Base-by-base conservation (phyloP, 2,113 vertebrate genomes). In the Percina caprodes region DNA sequence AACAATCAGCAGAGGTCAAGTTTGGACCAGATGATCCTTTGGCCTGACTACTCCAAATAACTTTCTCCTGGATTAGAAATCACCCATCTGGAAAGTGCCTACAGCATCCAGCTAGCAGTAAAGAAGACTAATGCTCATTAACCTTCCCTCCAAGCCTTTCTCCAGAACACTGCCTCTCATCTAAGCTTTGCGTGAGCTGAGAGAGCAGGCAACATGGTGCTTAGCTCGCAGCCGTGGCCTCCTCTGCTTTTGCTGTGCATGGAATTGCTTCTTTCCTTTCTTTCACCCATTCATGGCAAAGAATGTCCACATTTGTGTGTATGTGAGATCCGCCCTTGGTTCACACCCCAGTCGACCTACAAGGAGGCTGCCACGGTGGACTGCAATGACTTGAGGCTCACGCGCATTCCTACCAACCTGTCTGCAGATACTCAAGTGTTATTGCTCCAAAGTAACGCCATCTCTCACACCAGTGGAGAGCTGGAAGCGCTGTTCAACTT, bases 291-390 rank as follows among this genome's bases (percentile, higher is more conserved):
- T 13, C 88, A 87, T 8, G 92, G 88, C 48, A 96, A 88, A 1
- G 97, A 97, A 86, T 99, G 98, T 60, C 98, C 98, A 7, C 96
- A 96, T 86, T 95, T 99, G 30, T 99, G 98, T 13, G 97, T 99
- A 0, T 99, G 98, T 58, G 98, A 99, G 84, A 96, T 98, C 80
- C 95, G 98, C 26, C 98, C 98, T 35, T 99, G 98, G 98, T 99
- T 99, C 88, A 99, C 98, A 2, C 98, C 98, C 0, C 97, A 98
- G 92, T 99, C 98, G 0, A 98, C 98, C 0, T 99, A 99, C 94
- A 95, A 97, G 89, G 98, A 99, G 93, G 98, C 98, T 61, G 96
- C 95, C 21, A 99, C 98, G 0, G 98, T 99, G 78, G 98, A 99
- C 84, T 99, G 98, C 94, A 99, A 99, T 23, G 98, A 99, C 85